Conservation (phyloP, 2,113 vertebrate genomes). For the Camelus dromedarius region DNA sequence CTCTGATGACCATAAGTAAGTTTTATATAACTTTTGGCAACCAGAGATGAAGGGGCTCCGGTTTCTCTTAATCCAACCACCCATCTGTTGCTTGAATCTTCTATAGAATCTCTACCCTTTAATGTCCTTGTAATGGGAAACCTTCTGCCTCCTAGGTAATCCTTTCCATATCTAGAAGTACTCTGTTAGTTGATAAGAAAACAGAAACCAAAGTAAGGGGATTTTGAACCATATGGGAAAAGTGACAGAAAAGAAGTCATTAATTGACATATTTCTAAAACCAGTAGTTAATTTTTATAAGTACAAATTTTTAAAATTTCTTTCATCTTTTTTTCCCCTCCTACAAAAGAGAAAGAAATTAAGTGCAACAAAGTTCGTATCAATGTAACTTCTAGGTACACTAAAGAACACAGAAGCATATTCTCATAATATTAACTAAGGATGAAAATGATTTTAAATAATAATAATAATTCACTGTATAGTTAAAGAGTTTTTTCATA, state of each 20-base stretch:
- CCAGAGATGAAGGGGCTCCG: neutral
- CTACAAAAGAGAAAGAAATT: constrained; percentile 34
- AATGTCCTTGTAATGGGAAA: neutral
- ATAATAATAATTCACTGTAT: neutral
- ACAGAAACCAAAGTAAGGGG: neutral
- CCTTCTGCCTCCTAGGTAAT: neutral
- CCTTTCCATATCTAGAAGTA: neutral
- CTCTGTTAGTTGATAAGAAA: neutral
- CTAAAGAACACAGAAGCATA: neutral
- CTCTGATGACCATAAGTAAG: neutral
- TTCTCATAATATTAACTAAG: constrained; percentile 10
- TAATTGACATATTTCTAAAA: neutral
- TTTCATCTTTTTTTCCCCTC: neutral
- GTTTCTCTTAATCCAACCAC: neutral
- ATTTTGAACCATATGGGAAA: neutral
- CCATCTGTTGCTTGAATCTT: neutral
- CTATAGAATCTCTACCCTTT: neutral
- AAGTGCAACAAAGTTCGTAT: neutral
- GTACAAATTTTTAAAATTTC: neutral
- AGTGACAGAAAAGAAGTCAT: neutral
- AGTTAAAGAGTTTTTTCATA: neutral
- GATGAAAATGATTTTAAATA: constrained; percentile 28
- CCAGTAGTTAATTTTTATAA: neutral
- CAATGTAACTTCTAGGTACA: neutral
- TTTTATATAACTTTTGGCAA: neutral